These are phyloP conservation scores for Imbricaverruca yamaguchii DNA, from an alignment of 2,888 invertebrate genomes.

Conservation along the genomic window DNA sequence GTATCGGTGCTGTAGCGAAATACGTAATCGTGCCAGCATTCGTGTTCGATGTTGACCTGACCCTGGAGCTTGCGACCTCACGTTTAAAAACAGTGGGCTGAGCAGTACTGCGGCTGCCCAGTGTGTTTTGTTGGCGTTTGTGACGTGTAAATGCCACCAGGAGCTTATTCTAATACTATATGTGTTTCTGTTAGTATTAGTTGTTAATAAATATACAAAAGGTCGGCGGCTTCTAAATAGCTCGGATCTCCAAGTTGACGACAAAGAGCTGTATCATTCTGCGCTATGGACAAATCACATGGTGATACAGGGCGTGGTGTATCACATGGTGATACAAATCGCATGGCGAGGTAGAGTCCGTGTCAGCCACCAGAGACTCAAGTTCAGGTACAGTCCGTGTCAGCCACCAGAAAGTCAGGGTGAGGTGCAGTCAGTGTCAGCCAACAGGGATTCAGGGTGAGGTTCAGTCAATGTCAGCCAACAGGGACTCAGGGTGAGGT, in stretches of 20 bases:
- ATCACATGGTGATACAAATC: no score
- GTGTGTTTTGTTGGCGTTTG: conserved; percentile 6
- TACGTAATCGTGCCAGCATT: neutral
- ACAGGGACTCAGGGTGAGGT: no score
- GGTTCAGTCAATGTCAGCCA: no score
- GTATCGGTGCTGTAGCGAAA: conserved; percentile 9
- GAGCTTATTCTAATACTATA: conserved; percentile 19
- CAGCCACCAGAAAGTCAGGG: no score
- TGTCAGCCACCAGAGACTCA: no score
- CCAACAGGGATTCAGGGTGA: no score
- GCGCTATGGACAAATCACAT: no score
- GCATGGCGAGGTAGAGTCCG: no score
- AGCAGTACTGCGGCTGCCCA: neutral
- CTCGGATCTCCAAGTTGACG: neutral
- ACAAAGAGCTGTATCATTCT: neutral
- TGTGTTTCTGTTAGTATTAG: conserved; percentile 22
- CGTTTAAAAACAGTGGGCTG: neutral
- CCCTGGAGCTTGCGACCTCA: neutral
- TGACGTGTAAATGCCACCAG: neutral
- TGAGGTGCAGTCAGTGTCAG: no score
- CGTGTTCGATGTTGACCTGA: neutral
- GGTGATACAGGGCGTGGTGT: no score
- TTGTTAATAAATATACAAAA: conserved; percentile 12
- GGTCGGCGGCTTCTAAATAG: neutral
- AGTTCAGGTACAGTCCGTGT: no score